Evolutionary conservation across 1,140 invertebrate species (phyloP), one percentile per base, ranked within the genome.

Genomic region (Trigoniulus corallinus): DNA sequence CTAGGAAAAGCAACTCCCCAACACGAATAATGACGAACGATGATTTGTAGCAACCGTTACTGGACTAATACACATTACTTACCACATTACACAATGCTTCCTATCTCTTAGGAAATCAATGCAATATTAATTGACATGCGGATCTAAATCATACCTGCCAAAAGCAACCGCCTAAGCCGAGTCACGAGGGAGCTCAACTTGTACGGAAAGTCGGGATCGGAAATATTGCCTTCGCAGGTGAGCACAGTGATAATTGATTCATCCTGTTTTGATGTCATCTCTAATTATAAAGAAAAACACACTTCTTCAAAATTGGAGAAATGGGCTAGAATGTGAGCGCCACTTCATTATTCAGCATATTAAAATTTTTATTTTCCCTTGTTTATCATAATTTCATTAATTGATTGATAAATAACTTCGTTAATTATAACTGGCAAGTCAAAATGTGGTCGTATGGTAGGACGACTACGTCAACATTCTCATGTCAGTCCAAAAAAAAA

Each of bases 191-290:
- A 63, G 61, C 79, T 71, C 60, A 86, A 78, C 58, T 76, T 74
- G 49, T 68, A 67, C 56, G 76, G 76, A 67, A 85, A 81, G 58
- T 77, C 69, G 57, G 82, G 81, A 69, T 85, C 82, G 59, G 73
- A 71, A 56, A 83, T 75, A 67, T 84, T 76, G 59, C 83, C 83
- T 66, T 84, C 77, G 68, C 82, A 85, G 53, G 82, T 84, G 65
- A 85, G 73, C 60, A 84, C 77, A 60, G 79, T 80, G 69, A 79
- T 75, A 63, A 79, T 70, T 63, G 74, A 68, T 69, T 76, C 76
- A 71, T 80, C 78, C 71, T 78, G 78, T 67, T 81, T 78, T 67
- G 77, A 76, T 72, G 79, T 81, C 82, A 84, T 84, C 67, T 71
- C 72, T 69, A 52, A 42, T 55, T 54, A 56, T 56, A 48, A 54